Base-by-base conservation (phyloP, 2,113 vertebrate species). In the Ciconia stormi region DNA sequence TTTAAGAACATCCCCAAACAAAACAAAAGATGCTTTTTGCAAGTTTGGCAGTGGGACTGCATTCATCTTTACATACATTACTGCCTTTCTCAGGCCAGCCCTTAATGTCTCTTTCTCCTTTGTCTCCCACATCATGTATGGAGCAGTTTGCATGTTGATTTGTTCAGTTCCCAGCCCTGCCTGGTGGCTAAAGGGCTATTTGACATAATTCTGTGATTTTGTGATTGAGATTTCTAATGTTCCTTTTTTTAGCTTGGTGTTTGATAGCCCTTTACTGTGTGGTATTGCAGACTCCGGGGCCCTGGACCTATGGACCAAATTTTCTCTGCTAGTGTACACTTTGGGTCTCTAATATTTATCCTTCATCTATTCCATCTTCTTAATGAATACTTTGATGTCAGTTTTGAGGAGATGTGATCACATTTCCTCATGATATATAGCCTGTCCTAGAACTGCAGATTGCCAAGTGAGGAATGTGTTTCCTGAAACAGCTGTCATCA, bases 301-400 rank as follows among this genome's bases (percentile, higher is more conserved):
- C 40, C 29, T 2, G 11, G 61, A 72, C 78, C 46, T 87, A 2
- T 19, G 22, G 49, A 44, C 73, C 40, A 73, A 50, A 70, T 80
- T 91, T 91, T 87, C 78, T 73, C 42, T 66, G 26, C 84, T 66
- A 17, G 30, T 58, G 49, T 69, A 77, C 18, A 27, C 16, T 69
- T 49, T 22, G 42, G 9, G 42, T 95, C 77, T 76, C 86, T 93
- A 56, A 77, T 91, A 73, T 82, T 89, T 89, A 79, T 76, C 36
- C 42, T 91, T 92, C 61, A 72, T 92, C 79, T 70, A 20, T 77
- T 92, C 26, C 21, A 47, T 89, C 76, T 86, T 93, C 59, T 77
- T 90, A 91, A 85, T 86, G 82, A 79, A 52, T 93, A 8, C 74
- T 91, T 83, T 52, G 79, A 77, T 94, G 85, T 82, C 95, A 73